phyloP scores from a whole-genome alignment of 1,140 invertebrate genomes.

The Scylla paramamosain region DNA sequence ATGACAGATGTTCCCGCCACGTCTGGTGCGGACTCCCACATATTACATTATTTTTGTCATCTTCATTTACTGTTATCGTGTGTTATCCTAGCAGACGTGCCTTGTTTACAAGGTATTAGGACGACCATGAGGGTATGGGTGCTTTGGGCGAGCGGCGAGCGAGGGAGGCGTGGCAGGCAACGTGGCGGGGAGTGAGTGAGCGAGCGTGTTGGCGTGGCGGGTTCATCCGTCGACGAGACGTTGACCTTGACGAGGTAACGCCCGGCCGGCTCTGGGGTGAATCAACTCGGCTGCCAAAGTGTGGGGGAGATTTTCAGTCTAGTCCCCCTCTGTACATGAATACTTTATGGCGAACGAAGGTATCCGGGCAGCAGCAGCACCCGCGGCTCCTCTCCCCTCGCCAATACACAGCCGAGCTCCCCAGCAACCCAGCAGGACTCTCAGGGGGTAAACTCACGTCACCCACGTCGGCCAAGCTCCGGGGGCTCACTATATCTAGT shows the following conservation, averaged over 20 bases:
- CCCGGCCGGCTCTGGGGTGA: conserved; percentile 31
- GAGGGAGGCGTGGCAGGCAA: not conserved
- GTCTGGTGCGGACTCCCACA: not conserved
- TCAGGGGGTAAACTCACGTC: not conserved
- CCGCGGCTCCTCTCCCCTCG: not conserved
- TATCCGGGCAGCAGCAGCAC: not conserved
- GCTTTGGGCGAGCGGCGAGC: not conserved
- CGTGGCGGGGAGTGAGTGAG: not conserved
- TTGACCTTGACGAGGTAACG: conserved; percentile 61
- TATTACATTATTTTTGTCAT: not conserved
- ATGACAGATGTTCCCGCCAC: conserved; percentile 36
- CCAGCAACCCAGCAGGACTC: not conserved
- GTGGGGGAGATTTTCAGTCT: not conserved
- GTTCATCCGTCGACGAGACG: conserved; percentile 43
- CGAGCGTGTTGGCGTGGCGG: not conserved
- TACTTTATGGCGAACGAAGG: not conserved
- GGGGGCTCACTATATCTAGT: not conserved
- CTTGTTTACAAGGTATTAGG: not conserved
- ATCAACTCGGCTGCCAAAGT: conserved; percentile 39
- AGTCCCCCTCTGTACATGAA: not conserved
- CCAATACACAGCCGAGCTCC: not conserved
- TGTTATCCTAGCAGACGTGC: not conserved
- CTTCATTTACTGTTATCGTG: not conserved
- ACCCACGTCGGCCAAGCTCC: not conserved
- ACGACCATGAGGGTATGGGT: not conserved